Percentiles rank a stretch among this genome's conserved stretches.
These are phyloP conservation scores for Pterophyllum scalare DNA, from an alignment of 2,113 vertebrate species.

Conservation along the genomic window DNA sequence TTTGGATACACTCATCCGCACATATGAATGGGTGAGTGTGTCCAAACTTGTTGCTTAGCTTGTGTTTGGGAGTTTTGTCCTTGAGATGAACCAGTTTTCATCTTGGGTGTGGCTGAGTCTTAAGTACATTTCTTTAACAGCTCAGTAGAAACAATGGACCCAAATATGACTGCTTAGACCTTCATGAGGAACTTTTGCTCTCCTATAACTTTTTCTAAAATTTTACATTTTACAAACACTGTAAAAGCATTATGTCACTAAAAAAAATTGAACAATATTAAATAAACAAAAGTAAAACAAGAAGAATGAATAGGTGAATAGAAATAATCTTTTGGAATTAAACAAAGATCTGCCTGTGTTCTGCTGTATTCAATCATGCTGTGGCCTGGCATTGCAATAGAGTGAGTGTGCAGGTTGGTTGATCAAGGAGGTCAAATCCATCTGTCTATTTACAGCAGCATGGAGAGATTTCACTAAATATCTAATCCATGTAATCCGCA, in stretches of 20 bases:
- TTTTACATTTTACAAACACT: not conserved
- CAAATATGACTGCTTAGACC: too few relatives aligned
- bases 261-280: not conserved
- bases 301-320: not conserved
- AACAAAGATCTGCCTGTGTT: constrained; percentile 5
- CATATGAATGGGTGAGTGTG: too few relatives aligned
- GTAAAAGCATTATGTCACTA: not conserved
- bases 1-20: too few relatives aligned
- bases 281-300: not conserved
- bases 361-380: not conserved
- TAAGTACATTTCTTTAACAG: too few relatives aligned
- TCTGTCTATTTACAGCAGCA: constrained; percentile 76
- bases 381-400: constrained; percentile 11
- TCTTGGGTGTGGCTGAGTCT: too few relatives aligned
- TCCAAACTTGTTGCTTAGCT: too few relatives aligned
- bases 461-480: constrained; percentile 72
- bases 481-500: constrained; percentile 78
- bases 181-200: too few relatives aligned
- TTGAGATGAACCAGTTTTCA: too few relatives aligned
- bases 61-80: too few relatives aligned
- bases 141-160: too few relatives aligned
- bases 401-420: constrained; percentile 19
- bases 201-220: too few relatives aligned
- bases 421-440: constrained; percentile 53
- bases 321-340: not conserved